Base-by-base conservation (phyloP, 2,113 vertebrate species). In the Lophius piscatorius region DNA sequence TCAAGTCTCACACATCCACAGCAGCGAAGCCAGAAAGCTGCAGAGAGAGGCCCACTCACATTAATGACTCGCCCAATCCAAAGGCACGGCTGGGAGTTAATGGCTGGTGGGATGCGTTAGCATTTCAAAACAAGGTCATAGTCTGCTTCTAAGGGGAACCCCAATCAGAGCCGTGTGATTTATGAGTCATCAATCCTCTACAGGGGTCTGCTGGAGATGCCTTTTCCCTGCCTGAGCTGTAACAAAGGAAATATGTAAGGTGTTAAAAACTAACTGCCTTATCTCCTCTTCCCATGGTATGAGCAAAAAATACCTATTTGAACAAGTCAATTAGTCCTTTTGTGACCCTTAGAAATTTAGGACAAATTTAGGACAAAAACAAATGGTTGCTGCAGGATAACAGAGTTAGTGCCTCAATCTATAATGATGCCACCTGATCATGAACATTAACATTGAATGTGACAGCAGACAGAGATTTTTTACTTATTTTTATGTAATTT, bases 91-190 rank as follows among this genome's bases (percentile, higher is more conserved):
- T 36, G 7, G 22, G 57, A 80, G 58, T 68, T 80, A 74, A 74
- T 74, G 67, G 74, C 41, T 33, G 41, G 60, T 9, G 34, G 60
- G 54, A 39, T 21, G 56, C 40, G 31, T 64, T 76, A 61, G 56
- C 71, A 45, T 80, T 73, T 75, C 63, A 62, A 74, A 82, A 81
- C 69, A 78, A 82, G 77, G 76, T 73, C 72, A 62, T 48, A 50
- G 63, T 40, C 62, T 22, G 47, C 64, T 62, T 74, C 54, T 62
- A 77, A 63, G 72, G 66, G 49, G 51, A 63, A 54, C 38, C 31
- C 59, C 13, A 44, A 80, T 77, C 67, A 48, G 78, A 26, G 51
- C 22, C 29, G 6, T 52, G 70, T 80, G 84, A 88, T 84, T 78
- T 83, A 84, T 78, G 79, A 84, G 59, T 79, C 63, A 16, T 69